Evolutionary conservation across 2,888 invertebrate genomes (phyloP), one percentile per base, ranked within the genome.

Genomic region (Lycaena phlaeas): DNA sequence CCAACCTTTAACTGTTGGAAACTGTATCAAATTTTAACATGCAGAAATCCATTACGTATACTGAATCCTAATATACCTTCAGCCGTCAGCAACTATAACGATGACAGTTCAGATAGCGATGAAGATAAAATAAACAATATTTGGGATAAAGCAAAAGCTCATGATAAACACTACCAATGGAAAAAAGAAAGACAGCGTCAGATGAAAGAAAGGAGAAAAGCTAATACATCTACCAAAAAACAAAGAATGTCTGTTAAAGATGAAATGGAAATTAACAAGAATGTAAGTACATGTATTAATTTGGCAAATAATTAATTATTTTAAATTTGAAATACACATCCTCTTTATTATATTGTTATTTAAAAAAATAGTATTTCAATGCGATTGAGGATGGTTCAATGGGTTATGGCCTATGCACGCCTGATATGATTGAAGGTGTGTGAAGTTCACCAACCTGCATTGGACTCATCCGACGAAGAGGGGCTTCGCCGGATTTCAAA

Each of bases 1-100:
- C 91, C 92, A 0, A 65, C 70, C 29, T 71, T 91, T 9, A 85
- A 92, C 55, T 87, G 85, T 38, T 81, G 85, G 31, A 81, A 81
- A 50, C 63, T 92, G 2, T 87, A 89, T 49, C 72, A 77, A 45
- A 87, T 90, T 48, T 60, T 92, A 15, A 87, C 86, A 0, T 77
- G 78, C 29, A 84, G 86, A 51, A 86, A 87, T 54, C 81, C 87
- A 15, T 55, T 87, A 22, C 72, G 82, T 41, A 59, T 85, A 37
- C 49, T 84, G 27, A 86, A 86, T 55, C 85, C 86, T 28, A 65
- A 79, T 50, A 54, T 85, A 39, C 72, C 76, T 36, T 37, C 50
- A 14, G 41, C 50, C 17, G 50, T 56, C 12, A 38, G 61, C 0
- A 66, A 55, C 25, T 57, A 62, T 37, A 44, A 57, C 27, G 64